Base-by-base conservation (phyloP, 2,888 invertebrate species). In the Scaptomyza flava region DNA sequence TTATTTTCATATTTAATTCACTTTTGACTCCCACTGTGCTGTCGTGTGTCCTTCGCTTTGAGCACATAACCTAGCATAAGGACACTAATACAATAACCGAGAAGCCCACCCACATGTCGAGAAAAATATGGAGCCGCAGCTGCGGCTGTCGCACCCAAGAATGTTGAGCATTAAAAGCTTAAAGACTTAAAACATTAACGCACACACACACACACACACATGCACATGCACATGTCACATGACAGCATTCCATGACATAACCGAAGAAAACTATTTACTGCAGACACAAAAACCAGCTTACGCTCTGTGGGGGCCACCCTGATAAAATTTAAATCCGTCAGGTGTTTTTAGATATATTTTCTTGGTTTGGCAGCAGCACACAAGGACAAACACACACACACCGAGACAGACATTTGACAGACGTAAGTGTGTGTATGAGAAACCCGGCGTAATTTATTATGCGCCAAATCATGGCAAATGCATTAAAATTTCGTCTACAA, bases 401-500 rank as follows among this genome's bases (percentile, higher is more conserved):
- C 63, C 33, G 12, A 56, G 56, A 48, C 47, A 62, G 57, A 62
- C 47, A 67, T 57, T 67, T 67, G 67, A 67, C 67, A 67, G 67
- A 67, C 67, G 38, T 50, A 27, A 33, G 27, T 33, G 14, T 31
- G 17, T 46, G 46, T 23, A 3, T 45, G 17, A 23, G 27, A 23
- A 27, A 63, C 58, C 52, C 57, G 60, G 33, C 52, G 71, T 82
- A 79, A 82, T 80, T 82, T 80, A 80, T 80, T 80, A 80, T 80
- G 79, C 79, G 79, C 83, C 79, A 80, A 80, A 80, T 80, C 79
- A 80, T 82, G 79, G 79, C 72, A 77, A 80, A 80, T 80, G 79
- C 79, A 80, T 80, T 80, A 82, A 71, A 80, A 80, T 82, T 81
- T 75, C 82, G 80, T 80, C 79, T 80, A 70, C 81, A 69, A 58